Conservation (phyloP, 2,113 vertebrate genomes). For the Cryptotis parvus region DNA sequence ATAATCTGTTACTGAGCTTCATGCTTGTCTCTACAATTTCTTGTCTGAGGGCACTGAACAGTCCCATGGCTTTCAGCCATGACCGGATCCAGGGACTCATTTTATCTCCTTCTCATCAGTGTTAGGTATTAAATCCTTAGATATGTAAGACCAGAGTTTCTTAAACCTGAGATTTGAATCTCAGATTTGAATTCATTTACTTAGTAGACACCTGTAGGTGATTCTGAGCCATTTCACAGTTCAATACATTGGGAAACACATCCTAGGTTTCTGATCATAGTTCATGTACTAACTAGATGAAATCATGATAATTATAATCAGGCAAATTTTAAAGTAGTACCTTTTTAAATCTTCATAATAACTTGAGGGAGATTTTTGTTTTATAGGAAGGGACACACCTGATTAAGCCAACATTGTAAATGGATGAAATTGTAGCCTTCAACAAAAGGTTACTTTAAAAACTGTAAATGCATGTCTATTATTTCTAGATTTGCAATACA, state of each 20-base stretch:
- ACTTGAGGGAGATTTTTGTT: background rate
- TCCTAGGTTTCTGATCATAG: background rate
- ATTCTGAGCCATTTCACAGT: background rate
- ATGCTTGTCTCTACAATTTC: too few species aligned
- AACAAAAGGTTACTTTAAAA: conserved; percentile 18
- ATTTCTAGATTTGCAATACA: background rate
- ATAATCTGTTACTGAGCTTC: too few species aligned
- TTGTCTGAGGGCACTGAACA: too few species aligned
- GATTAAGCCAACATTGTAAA: background rate
- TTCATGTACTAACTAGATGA: background rate
- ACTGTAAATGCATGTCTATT: conserved; percentile 3
- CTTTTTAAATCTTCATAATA: conserved; percentile 30
- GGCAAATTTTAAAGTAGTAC: background rate
- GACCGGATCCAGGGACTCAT: too few species aligned
- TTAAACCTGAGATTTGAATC: background rate
- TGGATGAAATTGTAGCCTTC: background rate
- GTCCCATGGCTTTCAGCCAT: too few species aligned
- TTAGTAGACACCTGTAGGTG: background rate
- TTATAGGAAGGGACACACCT: background rate
- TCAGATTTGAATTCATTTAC: background rate
- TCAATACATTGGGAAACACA: background rate
- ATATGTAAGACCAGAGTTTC: background rate
- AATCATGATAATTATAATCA: background rate
- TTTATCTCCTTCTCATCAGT: too few species aligned
- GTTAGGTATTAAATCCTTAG: too few species aligned